Evolutionary conservation across 30 jellyfish, hydroid and myxozoan species (phyloP).

Genomic region (Clytia hemisphaerica): DNA sequence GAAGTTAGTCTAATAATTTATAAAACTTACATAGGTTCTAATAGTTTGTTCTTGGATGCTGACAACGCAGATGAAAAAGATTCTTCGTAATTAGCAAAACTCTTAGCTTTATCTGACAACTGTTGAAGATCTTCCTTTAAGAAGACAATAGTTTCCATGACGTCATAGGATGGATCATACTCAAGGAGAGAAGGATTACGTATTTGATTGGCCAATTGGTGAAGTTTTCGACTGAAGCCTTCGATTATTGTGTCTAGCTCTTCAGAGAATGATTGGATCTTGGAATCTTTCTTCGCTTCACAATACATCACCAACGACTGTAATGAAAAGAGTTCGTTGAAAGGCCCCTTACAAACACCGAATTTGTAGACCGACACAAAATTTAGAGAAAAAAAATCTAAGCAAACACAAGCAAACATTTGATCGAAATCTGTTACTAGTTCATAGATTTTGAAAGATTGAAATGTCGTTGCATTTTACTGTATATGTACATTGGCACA

Average conservation of each 20-base stretch:
- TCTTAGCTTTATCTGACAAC: conserved; percentile 33
- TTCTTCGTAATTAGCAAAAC: conserved; percentile 54
- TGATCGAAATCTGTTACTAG: too few relatives aligned
- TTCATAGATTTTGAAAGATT: too few relatives aligned
- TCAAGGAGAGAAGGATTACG: conserved; percentile 65
- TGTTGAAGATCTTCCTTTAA: conserved; percentile 50
- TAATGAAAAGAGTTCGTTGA: not conserved
- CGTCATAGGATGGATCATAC: conserved; percentile 59
- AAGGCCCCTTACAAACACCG: not conserved
- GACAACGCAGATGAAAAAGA: conserved; percentile 60
- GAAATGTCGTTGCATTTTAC: too few relatives aligned
- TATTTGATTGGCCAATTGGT: conserved; percentile 39
- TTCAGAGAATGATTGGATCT: conserved; percentile 50
- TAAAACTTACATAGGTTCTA: conserved; percentile 24
- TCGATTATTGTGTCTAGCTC: conserved; percentile 39
- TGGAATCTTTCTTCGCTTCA: conserved; percentile 75
- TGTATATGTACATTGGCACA: too few relatives aligned
- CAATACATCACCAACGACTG: conserved; percentile 56
- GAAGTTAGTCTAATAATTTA: too few relatives aligned
- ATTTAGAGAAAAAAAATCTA: too few relatives aligned
- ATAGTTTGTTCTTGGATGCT: conserved; percentile 41
- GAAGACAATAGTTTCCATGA: conserved; percentile 48
- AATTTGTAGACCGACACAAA: not conserved
- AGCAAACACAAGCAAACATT: too few relatives aligned
- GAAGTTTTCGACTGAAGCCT: conserved; percentile 26